Base-by-base conservation (phyloP, 1,140 invertebrate species). In the Coelopa frigida region DNA sequence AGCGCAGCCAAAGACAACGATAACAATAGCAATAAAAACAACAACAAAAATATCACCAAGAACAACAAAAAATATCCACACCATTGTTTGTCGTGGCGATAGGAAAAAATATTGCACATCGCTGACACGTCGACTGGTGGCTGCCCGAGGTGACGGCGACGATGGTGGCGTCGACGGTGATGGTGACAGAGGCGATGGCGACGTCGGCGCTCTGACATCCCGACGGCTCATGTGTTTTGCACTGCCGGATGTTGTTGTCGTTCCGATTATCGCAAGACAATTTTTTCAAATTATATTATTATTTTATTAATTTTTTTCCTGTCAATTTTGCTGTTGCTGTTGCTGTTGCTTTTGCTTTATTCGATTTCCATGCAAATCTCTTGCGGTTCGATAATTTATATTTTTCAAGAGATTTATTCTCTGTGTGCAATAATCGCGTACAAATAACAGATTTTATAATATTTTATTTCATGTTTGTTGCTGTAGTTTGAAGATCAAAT, bases 391-490 rank as follows among this genome's bases (percentile, higher is more conserved):
- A 24, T 32, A 44, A 44, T 36, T 5, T 42, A 11, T 43, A n/a
- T 22, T 10, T 26, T 8, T 6, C 33, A 36, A 36, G 17, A 36
- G 7, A 36, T 8, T 8, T 8, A 36, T 15, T 36, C 27, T 7
- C 27, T 7, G 27, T n/a, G n/a, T n/a, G n/a, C 27, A 45, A 26
- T 11, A 35, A 45, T 18, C 26, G 27, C 22, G 31, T 26, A 27
- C 36, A n/a, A 29, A n/a, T 27, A 47, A 42, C 33, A 40, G 23
- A n/a, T 17, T 38, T 14, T 38, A n/a, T 26, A 39, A 24, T 17
- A 24, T 39, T 38, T 46, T 15, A 15, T 29, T 14, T 29, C 27
- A 29, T 10, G 8, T 29, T 29, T 14, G 8, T 29, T 29, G 8
- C n/a, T n/a, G n/a, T n/a, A n/a, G n/a, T n/a, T n/a, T n/a, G n/a